phyloP scores from a whole-genome alignment of 2,797 vertebrate genomes.

The Salmo trutta region DNA sequence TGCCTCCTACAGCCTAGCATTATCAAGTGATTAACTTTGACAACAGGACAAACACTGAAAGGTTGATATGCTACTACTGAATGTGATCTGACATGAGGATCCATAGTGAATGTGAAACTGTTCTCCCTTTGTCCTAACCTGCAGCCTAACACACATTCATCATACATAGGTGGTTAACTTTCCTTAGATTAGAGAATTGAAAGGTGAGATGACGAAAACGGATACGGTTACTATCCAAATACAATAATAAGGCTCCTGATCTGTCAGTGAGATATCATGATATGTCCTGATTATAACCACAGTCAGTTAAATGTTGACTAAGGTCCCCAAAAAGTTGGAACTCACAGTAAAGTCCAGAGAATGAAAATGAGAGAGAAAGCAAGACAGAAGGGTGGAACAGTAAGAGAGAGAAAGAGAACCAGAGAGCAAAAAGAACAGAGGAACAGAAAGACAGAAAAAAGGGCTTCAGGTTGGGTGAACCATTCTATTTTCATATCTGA shows the following conservation, averaged over 20 bases:
- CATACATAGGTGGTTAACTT: neutral
- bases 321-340: no score
- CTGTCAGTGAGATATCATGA: neutral
- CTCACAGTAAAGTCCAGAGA: neutral
- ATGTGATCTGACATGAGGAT: constrained; percentile 5
- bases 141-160: neutral
- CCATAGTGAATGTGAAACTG: neutral
- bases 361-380: neutral
- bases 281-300: neutral
- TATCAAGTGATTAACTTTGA: neutral
- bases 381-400: constrained; percentile 16
- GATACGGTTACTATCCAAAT: neutral
- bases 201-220: no score
- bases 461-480: no score
- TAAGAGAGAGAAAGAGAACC: constrained; percentile 22
- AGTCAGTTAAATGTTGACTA: no score
- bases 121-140: neutral
- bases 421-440: no score
- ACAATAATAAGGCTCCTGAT: neutral
- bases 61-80: neutral
- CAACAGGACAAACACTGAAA: constrained; percentile 4
- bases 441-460: no score
- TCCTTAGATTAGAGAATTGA: neutral
- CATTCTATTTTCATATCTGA: no score
- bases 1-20: neutral